These are phyloP conservation scores for Neoascia interrupta DNA, from an alignment of 2,888 invertebrate species.

Conservation along the genomic window DNA sequence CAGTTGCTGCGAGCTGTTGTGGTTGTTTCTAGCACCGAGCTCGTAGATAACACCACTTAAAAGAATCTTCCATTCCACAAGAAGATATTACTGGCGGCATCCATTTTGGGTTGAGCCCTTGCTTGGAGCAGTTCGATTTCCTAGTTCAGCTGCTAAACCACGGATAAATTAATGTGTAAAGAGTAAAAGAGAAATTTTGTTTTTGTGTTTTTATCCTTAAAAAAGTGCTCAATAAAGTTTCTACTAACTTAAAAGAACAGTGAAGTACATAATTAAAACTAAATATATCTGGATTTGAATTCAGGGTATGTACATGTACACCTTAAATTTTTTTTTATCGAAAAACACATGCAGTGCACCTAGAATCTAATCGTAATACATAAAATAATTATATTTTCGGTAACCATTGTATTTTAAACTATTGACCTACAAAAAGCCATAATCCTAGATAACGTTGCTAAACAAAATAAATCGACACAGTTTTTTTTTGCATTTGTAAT, in stretches of 20 bases:
- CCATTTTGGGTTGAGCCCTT: constrained; percentile 56
- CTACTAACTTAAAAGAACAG: too few species aligned
- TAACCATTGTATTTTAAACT: constrained; percentile 45
- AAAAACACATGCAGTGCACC: too few species aligned
- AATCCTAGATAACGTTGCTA: constrained; percentile 35
- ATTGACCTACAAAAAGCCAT: constrained; percentile 51
- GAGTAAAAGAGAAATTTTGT: too few species aligned
- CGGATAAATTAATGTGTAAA: too few species aligned
- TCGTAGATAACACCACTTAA: constrained; percentile 13
- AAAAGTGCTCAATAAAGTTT: too few species aligned
- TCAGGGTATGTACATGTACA: too few species aligned
- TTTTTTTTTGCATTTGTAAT: too few species aligned
- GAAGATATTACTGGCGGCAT: background rate
- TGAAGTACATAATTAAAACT: too few species aligned
- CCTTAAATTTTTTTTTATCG: too few species aligned
- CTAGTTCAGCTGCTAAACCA: too few species aligned
- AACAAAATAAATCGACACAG: constrained; percentile 23
- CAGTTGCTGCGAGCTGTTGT: constrained; percentile 33
- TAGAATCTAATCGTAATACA: background rate
- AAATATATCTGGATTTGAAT: too few species aligned
- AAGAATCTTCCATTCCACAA: background rate
- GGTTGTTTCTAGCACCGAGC: constrained; percentile 32
- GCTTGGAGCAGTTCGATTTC: constrained; percentile 60
- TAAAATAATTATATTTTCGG: constrained; percentile 12
- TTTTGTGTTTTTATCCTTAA: too few species aligned